Conservation (phyloP, 2,113 vertebrate species). For the Mastomys coucha region DNA sequence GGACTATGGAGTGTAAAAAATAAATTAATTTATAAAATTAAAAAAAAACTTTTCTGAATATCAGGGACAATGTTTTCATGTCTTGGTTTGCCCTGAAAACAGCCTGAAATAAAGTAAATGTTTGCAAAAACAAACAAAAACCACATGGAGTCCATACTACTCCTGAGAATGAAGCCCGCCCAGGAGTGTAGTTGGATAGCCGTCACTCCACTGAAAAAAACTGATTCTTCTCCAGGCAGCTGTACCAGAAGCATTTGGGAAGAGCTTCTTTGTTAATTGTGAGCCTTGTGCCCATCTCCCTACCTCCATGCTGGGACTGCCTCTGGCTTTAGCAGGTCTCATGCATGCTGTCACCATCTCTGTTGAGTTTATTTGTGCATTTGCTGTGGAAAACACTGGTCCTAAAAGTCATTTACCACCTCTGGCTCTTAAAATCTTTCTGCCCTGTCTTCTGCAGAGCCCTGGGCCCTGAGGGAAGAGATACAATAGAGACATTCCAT, state of each 20-base stretch:
- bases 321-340: neutral
- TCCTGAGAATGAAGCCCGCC: neutral
- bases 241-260: neutral
- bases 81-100: neutral
- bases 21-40: too few species aligned
- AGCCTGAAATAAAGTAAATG: neutral
- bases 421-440: neutral
- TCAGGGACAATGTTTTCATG: neutral
- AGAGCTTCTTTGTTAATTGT: neutral
- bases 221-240: neutral
- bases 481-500: neutral
- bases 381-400: neutral
- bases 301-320: neutral
- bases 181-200: neutral
- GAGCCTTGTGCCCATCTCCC: neutral
- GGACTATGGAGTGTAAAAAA: too few species aligned
- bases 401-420: neutral
- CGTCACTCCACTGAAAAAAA: too few species aligned
- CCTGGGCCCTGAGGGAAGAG: neutral
- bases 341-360: neutral
- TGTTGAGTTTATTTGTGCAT: neutral
- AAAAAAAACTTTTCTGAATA: neutral
- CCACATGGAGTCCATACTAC: neutral
- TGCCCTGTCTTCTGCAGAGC: neutral
- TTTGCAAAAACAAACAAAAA: neutral